phyloP scores from a whole-genome alignment of 2,888 invertebrate genomes.

The Drosophila mulleri region DNA sequence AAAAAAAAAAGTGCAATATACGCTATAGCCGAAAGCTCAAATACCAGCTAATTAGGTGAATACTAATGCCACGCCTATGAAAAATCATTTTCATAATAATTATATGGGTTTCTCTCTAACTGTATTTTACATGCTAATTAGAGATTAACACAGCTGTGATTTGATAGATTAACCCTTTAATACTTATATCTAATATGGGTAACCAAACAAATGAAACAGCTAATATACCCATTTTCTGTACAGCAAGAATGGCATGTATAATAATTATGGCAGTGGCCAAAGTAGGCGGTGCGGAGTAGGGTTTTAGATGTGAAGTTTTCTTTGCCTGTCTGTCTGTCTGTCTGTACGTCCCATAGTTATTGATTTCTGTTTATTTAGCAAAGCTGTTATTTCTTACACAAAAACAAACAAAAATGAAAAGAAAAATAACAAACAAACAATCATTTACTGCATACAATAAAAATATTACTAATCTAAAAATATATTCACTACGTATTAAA shows the following conservation, averaged over 20 bases:
- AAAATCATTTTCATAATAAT: not conserved
- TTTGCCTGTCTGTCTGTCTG: constrained; percentile 22
- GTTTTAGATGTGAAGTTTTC: constrained; percentile 34
- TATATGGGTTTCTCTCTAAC: not conserved
- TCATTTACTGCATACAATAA: constrained; percentile 5
- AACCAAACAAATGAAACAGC: constrained; percentile 1
- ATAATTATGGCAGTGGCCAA: constrained; percentile 66
- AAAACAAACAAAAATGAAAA: not conserved
- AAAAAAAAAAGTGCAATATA: constrained; percentile 34
- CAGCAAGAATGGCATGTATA: constrained; percentile 40
- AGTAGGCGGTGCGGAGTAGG: constrained; percentile 9
- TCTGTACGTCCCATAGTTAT: constrained; percentile 46
- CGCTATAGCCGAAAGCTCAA: constrained; percentile 7
- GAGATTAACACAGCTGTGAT: not conserved
- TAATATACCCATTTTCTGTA: constrained; percentile 6
- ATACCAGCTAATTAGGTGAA: constrained; percentile 5
- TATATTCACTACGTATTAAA: not conserved
- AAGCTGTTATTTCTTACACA: constrained; percentile 28
- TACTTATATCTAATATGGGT: not conserved
- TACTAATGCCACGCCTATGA: not conserved
- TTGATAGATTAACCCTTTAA: not conserved
- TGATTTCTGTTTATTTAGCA: constrained; percentile 66
- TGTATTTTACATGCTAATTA: not conserved
- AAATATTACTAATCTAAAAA: not conserved
- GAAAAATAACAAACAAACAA: constrained; percentile 25